Conservation (phyloP, 2,888 invertebrate species). For the Drosophila mulleri region DNA sequence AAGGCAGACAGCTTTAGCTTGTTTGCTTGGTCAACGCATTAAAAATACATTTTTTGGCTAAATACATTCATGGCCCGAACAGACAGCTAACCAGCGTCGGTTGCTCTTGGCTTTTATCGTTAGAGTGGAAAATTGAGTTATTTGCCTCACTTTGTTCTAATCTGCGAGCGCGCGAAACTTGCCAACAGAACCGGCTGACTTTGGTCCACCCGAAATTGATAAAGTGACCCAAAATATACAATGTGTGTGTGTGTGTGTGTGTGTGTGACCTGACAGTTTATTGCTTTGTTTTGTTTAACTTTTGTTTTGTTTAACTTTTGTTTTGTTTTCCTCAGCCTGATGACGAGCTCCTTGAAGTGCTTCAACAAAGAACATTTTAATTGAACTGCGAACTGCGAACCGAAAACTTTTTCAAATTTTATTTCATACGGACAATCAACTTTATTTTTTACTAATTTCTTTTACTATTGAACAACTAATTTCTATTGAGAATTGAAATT, state of each 20-base stretch:
- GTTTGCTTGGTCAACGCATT: constrained; percentile 57
- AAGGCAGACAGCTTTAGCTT: constrained; percentile 38
- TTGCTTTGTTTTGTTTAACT: constrained; percentile 12
- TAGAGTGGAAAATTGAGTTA: constrained; percentile 81
- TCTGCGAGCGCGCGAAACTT: constrained; percentile 39
- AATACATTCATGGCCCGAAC: constrained; percentile 51
- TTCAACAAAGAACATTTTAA: constrained; percentile 1
- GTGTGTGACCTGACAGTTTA: constrained; percentile 12
- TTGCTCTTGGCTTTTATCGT: constrained; percentile 66
- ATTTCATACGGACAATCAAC: background rate
- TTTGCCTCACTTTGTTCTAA: constrained; percentile 56
- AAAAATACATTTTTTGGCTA: constrained; percentile 65
- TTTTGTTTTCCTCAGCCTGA: constrained; percentile 18
- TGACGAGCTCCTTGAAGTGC: constrained; percentile 29
- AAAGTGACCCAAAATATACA: constrained; percentile 26
- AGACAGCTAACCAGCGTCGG: constrained; percentile 6
- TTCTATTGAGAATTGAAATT: background rate
- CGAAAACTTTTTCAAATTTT: background rate
- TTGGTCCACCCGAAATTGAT: constrained; percentile 42
- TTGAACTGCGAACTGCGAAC: background rate
- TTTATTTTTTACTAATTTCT: background rate
- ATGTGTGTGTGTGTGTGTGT: background rate
- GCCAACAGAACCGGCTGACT: constrained; percentile 17
- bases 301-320: constrained; percentile 22
- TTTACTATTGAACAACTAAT: background rate